Percentiles rank a stretch among this genome's conserved stretches.
Evolutionary conservation across 2,888 invertebrate species (phyloP).

Genomic region (Papilio gigon): DNA sequence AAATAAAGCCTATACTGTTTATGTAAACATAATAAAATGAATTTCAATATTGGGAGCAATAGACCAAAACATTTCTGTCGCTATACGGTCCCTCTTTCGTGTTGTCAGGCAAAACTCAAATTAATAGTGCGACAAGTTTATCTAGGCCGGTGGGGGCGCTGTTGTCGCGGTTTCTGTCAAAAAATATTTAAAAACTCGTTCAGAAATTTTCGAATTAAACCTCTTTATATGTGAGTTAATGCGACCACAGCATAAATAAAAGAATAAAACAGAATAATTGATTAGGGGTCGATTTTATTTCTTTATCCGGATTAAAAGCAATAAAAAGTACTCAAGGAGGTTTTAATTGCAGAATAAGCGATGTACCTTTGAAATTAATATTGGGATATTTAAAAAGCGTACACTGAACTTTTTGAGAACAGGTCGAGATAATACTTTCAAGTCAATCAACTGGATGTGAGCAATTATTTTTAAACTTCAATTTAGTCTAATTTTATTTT

Average conservation of each 20-base stretch:
- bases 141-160: too few species aligned
- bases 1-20: slow-evolving; percentile 37
- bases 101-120: too few species aligned
- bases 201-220: too few species aligned
- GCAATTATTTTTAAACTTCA: neutral
- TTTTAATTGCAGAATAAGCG: neutral
- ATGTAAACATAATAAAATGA: slow-evolving; percentile 6
- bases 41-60: neutral
- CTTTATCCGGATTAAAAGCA: neutral
- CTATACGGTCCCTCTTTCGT: neutral
- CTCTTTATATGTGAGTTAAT: too few species aligned
- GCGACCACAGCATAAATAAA: neutral
- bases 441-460: neutral
- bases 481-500: neutral
- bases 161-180: too few species aligned
- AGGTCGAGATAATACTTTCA: neutral
- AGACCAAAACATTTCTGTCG: neutral
- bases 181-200: too few species aligned
- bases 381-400: neutral
- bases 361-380: neutral
- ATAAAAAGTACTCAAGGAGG: slow-evolving; percentile 5
- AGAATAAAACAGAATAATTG: neutral
- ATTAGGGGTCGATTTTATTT: slow-evolving; percentile 3
- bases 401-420: slow-evolving; percentile 1
- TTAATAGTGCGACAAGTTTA: too few species aligned